Percentiles rank a stretch among this genome's conserved stretches.
These are phyloP conservation scores for Sebastes alutus DNA, from an alignment of 2,797 vertebrate species.

Conservation along the genomic window DNA sequence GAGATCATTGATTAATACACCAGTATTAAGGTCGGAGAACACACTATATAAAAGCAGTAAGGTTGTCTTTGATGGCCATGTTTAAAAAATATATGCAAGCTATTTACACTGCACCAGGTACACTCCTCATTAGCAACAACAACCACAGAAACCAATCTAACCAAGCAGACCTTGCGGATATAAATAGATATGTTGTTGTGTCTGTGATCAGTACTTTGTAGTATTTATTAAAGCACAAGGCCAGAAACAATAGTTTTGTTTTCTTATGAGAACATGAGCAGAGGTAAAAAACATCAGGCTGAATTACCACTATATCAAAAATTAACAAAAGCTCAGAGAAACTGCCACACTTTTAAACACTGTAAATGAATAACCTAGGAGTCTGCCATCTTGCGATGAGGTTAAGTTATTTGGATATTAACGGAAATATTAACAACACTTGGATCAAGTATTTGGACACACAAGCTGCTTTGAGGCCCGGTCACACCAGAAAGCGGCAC, in stretches of 20 bases:
- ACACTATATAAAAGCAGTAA: conserved; percentile 80
- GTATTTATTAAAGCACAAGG: conserved; percentile 47
- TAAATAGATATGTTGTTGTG: conserved; percentile 46
- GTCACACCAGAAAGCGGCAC: conserved; percentile 39
- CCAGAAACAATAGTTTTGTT: conserved; percentile 30
- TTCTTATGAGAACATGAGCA: conserved; percentile 45
- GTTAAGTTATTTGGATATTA: conserved; percentile 52
- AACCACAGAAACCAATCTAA: conserved; percentile 53
- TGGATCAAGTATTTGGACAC: conserved; percentile 37
- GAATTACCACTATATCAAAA: conserved; percentile 45
- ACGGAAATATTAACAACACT: conserved; percentile 44
- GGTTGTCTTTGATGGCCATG: conserved; percentile 74
- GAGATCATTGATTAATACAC: conserved; percentile 91
- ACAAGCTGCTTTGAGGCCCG: conserved; percentile 32
- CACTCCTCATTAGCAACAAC: conserved; percentile 44
- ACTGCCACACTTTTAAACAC: conserved; percentile 39
- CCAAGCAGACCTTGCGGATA: conserved; percentile 37
- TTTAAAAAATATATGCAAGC: conserved; percentile 83
- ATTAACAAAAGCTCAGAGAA: conserved; percentile 30
- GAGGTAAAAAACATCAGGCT: conserved; percentile 46
- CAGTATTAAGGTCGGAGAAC: conserved; percentile 85
- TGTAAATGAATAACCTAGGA: conserved; percentile 46
- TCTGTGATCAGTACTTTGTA: conserved; percentile 45
- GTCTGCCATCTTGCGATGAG: conserved; percentile 25
- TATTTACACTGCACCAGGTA: conserved; percentile 78